These are phyloP conservation scores for Mercenaria mercenaria DNA, from an alignment of 1,140 invertebrate genomes.

Conservation along the genomic window DNA sequence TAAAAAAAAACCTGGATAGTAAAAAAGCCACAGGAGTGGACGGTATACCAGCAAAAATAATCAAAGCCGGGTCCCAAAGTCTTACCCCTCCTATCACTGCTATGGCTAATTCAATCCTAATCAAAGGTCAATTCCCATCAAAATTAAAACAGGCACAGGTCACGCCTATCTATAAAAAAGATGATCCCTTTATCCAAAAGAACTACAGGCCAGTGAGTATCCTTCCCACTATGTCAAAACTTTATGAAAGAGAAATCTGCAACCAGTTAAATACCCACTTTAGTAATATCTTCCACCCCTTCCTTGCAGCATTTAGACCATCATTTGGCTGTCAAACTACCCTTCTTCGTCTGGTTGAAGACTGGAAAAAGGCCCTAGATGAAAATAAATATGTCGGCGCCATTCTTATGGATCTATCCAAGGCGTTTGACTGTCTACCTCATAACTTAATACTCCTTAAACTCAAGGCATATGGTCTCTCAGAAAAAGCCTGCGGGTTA, in stretches of 20 bases:
- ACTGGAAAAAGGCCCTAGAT: slow-evolving; percentile 46
- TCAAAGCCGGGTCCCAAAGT: neutral
- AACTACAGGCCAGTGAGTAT: slow-evolving; percentile 43
- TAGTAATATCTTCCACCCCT: slow-evolving; percentile 4
- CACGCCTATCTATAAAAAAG: slow-evolving; percentile 27
- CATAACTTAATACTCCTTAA: slow-evolving; percentile 31
- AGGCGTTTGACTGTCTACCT: slow-evolving; percentile 33
- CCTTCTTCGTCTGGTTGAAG: slow-evolving; percentile 35
- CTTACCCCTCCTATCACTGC: neutral
- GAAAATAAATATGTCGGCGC: slow-evolving; percentile 22
- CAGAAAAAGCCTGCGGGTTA: neutral
- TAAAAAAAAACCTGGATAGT: neutral
- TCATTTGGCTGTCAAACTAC: slow-evolving; percentile 32
- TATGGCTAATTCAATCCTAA: neutral
- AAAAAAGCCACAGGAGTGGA: neutral
- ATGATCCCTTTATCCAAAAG: neutral
- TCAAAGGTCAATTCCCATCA: slow-evolving; percentile 27
- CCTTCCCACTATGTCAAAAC: slow-evolving; percentile 21
- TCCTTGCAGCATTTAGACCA: slow-evolving; percentile 14
- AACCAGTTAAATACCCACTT: slow-evolving; percentile 7
- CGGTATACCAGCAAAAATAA: neutral
- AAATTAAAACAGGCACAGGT: slow-evolving; percentile 42
- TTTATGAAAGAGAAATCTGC: slow-evolving; percentile 25
- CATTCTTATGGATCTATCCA: slow-evolving; percentile 31
- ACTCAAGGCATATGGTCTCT: slow-evolving; percentile 27